Percentiles rank a stretch among this genome's conserved stretches.
Conservation (phyloP, 2,113 vertebrate species). For the Sander vitreus region DNA sequence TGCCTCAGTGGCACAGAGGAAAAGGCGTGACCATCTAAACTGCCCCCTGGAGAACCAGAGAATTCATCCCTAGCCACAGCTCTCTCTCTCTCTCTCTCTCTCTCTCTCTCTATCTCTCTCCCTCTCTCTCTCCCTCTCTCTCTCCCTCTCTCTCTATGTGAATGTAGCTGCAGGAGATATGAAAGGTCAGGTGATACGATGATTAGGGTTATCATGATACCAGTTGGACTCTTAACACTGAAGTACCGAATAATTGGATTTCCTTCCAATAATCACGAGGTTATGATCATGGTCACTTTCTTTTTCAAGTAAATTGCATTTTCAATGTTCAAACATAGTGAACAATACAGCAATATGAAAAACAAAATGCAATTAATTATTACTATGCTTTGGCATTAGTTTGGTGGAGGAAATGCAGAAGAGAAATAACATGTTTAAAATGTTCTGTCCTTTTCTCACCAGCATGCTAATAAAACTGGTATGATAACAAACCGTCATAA, state of each 20-base stretch:
- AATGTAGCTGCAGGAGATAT: conserved; percentile 37
- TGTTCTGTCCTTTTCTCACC: no score
- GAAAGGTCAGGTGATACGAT: conserved; percentile 40
- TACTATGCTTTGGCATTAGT: no score
- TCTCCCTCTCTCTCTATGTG: background rate
- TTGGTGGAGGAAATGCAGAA: no score
- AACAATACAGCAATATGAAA: background rate
- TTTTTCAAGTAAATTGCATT: no score
- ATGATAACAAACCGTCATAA: no score
- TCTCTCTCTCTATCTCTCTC: no score
- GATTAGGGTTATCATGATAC: conserved; percentile 22
- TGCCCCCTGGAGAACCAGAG: conserved; percentile 73
- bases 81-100: background rate
- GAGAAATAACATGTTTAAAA: no score
- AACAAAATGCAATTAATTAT: no score
- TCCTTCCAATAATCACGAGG: background rate
- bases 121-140: background rate
- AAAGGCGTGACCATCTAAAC: conserved; percentile 72
- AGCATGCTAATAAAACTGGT: no score
- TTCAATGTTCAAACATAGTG: background rate
- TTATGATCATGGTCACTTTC: background rate
- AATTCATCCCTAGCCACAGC: conserved; percentile 55
- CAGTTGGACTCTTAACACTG: conserved; percentile 15
- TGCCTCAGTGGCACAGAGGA: conserved; percentile 68
- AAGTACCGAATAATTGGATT: background rate